Evolutionary conservation across 2,888 invertebrate species (phyloP).

Genomic region (Lepidocyrtoides sp.): DNA sequence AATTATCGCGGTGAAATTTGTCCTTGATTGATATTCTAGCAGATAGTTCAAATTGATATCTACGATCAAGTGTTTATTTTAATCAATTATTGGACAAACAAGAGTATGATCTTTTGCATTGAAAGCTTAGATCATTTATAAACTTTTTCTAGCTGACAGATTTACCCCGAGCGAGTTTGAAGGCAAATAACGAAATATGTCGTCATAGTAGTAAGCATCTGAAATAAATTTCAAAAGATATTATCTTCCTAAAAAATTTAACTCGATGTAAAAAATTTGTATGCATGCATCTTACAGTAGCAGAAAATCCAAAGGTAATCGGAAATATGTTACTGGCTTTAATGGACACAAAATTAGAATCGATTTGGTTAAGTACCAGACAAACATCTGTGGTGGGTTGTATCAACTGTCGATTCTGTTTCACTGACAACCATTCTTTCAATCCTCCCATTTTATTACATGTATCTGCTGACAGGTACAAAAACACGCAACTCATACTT

Average conservation of each 20-base stretch:
- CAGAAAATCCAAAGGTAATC: neutral
- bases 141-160: too few species aligned
- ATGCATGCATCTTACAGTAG: neutral
- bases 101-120: too few species aligned
- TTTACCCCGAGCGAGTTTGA: neutral
- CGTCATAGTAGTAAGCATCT: neutral
- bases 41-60: too few species aligned
- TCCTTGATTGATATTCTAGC: too few species aligned
- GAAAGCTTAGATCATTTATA: too few species aligned
- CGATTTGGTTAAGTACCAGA: neutral
- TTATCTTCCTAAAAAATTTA: neutral
- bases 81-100: too few species aligned
- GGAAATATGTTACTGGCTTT: neutral
- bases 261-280: neutral
- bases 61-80: too few species aligned
- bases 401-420: neutral
- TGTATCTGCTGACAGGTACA: neutral
- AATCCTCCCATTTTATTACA: neutral
- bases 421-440: neutral
- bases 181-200: conserved; percentile 13
- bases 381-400: neutral
- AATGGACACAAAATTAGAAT: neutral
- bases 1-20: too few species aligned
- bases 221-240: neutral
- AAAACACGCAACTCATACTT: neutral